Evolutionary conservation across 2,888 invertebrate species (phyloP), one percentile per base, ranked within the genome.

Genomic region (Brenthis ino): DNA sequence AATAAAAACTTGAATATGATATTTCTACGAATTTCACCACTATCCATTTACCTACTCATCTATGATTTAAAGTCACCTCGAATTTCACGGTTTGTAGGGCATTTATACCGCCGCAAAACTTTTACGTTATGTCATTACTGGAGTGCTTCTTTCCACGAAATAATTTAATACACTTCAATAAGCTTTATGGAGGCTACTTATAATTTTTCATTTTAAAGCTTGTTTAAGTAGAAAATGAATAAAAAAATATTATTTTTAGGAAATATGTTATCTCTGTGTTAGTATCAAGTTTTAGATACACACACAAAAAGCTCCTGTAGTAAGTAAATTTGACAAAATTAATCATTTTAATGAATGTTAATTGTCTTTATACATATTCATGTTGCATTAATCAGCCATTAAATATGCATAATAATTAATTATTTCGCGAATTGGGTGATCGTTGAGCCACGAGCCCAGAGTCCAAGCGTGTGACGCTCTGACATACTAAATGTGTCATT

Each of bases 1-100:
- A 53, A 67, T 61, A 61, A 55, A 61, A 60, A 61, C 50, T 16
- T 48, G 54, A 28, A 54, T 54, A 20, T 60, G 60, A 67, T 60
- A 60, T 67, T 58, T 48, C 60, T 60, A 67, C 61, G 50, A 74
- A 70, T 71, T 79, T 75, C 72, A 72, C 72, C 78, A 78, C 79
- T 77, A 80, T 80, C 78, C 83, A 84, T 81, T 84, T 80, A 81
- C 78, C 81, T 81, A 84, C 79, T 79, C 76, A 81, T 82, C 80
- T 77, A 72, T 60, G 66, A 70, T 65, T 54, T 71, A 60, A 37
- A 60, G 61, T 66, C 61, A 66, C 53, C 47, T 28, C 57, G 66
- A 57, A 57, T 69, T 66, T 61, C 57, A 58, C 54, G 14, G 58
- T 63, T 64, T 57, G 57, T 58, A 67, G 69, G 64, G 63, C 64